Conservation (phyloP, 2,888 invertebrate species). For the Zhuqinia jingwanae region DNA sequence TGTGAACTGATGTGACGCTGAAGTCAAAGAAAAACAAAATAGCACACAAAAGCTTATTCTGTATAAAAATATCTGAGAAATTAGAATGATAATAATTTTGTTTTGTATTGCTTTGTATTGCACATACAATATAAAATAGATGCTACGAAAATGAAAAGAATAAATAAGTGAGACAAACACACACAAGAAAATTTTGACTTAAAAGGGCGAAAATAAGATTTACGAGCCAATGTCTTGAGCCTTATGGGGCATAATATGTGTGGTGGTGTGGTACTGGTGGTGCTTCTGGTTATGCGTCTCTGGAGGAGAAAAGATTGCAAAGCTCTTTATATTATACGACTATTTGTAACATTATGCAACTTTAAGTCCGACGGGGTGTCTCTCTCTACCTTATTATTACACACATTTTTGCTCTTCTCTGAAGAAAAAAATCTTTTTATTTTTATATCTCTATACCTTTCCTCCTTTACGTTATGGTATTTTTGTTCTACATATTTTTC, state of each 20-base stretch:
- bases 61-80: not conserved
- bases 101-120: not conserved
- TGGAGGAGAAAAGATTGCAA: conserved; percentile 53
- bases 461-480: not conserved
- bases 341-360: conserved; percentile 32
- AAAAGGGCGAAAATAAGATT: conserved; percentile 77
- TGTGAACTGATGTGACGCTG: not conserved
- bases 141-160: conserved; percentile 21
- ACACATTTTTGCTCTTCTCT: not conserved
- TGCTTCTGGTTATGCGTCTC: not conserved
- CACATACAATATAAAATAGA: no score
- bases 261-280: conserved; percentile 48
- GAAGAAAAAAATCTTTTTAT: not conserved
- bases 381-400: conserved; percentile 11
- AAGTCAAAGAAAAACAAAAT: not conserved
- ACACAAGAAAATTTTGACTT: conserved; percentile 68
- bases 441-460: no score
- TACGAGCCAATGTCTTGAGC: conserved; percentile 73
- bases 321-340: not conserved
- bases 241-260: conserved; percentile 71
- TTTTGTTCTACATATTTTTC: conserved; percentile 44
- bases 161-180: conserved; percentile 53
- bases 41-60: not conserved
- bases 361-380: conserved; percentile 18
- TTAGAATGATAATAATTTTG: conserved; percentile 38